Conservation (phyloP, 2,797 vertebrate species). For the Presbytis comata region DNA sequence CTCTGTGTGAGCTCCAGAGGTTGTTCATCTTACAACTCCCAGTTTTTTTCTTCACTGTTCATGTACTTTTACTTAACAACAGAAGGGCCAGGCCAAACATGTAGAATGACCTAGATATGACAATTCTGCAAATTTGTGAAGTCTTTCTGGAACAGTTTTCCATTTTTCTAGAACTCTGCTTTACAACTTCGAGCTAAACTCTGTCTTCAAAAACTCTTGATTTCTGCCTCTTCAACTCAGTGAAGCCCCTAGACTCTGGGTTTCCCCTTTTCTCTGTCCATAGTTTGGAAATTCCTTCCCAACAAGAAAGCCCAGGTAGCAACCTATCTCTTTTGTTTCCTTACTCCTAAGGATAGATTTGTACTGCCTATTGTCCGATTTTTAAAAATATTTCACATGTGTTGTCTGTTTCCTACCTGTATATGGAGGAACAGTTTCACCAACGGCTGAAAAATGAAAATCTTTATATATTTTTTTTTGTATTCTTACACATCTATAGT, state of each 20-base stretch:
- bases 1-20: not conserved
- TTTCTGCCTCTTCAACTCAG: not conserved
- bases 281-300: not conserved
- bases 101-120: not conserved
- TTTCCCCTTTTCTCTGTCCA: not conserved
- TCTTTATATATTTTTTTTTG: not conserved
- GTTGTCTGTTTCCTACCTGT: not conserved
- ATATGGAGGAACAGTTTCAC: not conserved
- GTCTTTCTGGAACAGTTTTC: not conserved
- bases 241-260: not conserved
- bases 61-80: not conserved
- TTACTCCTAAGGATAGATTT: not conserved
- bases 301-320: not conserved
- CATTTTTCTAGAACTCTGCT: not conserved
- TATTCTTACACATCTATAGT: not conserved
- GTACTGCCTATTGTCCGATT: not conserved
- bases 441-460: not conserved
- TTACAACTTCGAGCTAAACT: not conserved
- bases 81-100: not conserved
- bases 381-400: not conserved
- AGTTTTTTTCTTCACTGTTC: not conserved
- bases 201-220: not conserved
- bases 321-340: not conserved
- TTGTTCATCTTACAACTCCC: not conserved
- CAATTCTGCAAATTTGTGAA: not conserved